phyloP scores from a whole-genome alignment of 2,888 invertebrate genomes.

The Tenthredo notha region DNA sequence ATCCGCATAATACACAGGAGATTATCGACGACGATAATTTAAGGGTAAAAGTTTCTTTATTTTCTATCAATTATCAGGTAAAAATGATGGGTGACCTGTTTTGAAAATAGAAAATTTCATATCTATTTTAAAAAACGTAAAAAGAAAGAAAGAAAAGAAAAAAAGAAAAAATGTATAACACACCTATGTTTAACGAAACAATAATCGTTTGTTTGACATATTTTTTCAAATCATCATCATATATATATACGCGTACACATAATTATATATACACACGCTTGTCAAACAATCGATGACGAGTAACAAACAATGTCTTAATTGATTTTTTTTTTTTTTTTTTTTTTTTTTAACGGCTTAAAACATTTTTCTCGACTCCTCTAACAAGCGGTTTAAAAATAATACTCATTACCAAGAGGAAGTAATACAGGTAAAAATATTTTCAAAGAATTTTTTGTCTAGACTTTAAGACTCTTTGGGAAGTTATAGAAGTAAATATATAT shows the following conservation, averaged over 20 bases:
- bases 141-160: no score
- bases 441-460: conserved; percentile 54
- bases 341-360: neutral
- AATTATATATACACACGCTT: no score
- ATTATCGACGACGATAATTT: neutral
- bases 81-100: neutral
- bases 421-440: neutral
- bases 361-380: conserved; percentile 8
- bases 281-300: conserved; percentile 46
- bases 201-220: conserved; percentile 35
- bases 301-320: conserved; percentile 41
- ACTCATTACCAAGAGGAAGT: conserved; percentile 48
- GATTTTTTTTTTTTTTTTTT: neutral
- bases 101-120: neutral
- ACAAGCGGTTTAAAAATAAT: conserved; percentile 49
- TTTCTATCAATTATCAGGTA: neutral
- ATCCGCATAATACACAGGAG: conserved; percentile 2
- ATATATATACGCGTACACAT: no score
- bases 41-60: neutral
- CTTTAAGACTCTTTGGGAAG: neutral
- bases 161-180: neutral
- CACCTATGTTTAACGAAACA: neutral
- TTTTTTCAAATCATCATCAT: neutral
- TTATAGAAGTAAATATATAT: neutral
- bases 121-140: no score